phyloP scores from a whole-genome alignment of 2,888 invertebrate species.

The Boloria selene region DNA sequence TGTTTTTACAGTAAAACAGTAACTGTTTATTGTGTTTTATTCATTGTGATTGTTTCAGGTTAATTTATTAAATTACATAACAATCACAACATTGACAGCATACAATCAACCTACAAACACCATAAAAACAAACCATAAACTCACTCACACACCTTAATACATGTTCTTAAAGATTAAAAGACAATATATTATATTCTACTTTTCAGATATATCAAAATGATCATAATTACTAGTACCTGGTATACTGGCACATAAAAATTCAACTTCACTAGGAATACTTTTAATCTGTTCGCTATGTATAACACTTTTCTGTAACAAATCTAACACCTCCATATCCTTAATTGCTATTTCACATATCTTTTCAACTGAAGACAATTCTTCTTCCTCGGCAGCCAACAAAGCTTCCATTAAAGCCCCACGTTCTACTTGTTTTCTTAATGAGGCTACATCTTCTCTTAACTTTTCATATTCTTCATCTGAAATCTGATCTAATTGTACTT shows the following conservation, averaged over 20 bases:
- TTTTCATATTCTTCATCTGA: conserved; percentile 63
- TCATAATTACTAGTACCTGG: conserved; percentile 54
- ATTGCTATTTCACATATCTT: conserved; percentile 68
- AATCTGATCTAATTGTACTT: conserved; percentile 62
- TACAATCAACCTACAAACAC: background rate
- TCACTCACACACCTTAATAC: too few relatives aligned
- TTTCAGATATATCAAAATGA: conserved; percentile 44
- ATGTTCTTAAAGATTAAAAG: background rate
- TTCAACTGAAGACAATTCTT: conserved; percentile 63
- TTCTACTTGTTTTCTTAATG: conserved; percentile 62
- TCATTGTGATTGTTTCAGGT: conserved; percentile 28
- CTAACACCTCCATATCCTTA: conserved; percentile 68
- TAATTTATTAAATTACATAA: background rate
- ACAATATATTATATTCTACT: conserved; percentile 11
- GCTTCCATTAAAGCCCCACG: conserved; percentile 70
- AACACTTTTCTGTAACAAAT: conserved; percentile 57
- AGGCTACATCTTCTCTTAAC: conserved; percentile 63
- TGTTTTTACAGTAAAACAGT: conserved; percentile 77
- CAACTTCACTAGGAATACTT: conserved; percentile 54
- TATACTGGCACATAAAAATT: conserved; percentile 62
- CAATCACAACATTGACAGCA: background rate
- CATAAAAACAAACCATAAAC: too few relatives aligned
- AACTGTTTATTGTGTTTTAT: conserved; percentile 63
- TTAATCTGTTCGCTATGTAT: conserved; percentile 53
- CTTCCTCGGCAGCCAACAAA: conserved; percentile 64